Conservation (phyloP, 2,113 vertebrate genomes). For the Furnarius figulus region DNA sequence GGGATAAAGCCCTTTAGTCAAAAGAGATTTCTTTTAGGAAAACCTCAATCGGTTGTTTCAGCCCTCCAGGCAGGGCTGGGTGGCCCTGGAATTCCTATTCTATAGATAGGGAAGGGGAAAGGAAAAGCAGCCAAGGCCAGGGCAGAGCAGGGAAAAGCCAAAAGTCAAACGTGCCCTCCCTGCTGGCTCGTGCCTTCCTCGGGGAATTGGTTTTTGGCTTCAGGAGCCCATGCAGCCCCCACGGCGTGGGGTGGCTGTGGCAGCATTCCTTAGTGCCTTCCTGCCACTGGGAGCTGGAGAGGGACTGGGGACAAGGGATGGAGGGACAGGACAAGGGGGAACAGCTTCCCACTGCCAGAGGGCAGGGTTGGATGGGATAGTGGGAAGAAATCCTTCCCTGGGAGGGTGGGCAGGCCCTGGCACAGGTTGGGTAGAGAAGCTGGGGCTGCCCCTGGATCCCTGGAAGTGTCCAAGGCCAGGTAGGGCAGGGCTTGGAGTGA, state of each 20-base stretch:
- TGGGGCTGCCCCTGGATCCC: not conserved
- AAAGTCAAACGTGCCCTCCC: not conserved
- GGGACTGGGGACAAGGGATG: not conserved
- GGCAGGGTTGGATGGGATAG: accelerated
- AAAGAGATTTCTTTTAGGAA: not conserved
- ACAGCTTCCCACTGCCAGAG: not conserved
- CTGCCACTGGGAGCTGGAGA: not conserved
- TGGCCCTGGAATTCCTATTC: not conserved
- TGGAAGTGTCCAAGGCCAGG: accelerated
- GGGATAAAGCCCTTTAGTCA: not conserved
- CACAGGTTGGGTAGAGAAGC: not conserved
- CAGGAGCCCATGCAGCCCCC: not conserved
- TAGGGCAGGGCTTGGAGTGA: accelerated
- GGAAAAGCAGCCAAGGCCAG: not conserved
- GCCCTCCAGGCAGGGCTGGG: not conserved
- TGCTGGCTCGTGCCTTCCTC: not conserved
- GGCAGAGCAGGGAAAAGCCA: not conserved
- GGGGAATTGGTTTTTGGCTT: not conserved
- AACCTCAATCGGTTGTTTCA: not conserved
- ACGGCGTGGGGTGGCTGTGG: accelerated
- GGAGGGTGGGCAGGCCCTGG: accelerated
- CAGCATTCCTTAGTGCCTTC: not conserved
- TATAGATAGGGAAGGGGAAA: not conserved
- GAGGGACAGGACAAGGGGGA: not conserved
- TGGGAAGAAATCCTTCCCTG: accelerated